Evolutionary conservation across 2,888 invertebrate genomes (phyloP), one percentile per base, ranked within the genome.

Genomic region (Teleiodes luculella): DNA sequence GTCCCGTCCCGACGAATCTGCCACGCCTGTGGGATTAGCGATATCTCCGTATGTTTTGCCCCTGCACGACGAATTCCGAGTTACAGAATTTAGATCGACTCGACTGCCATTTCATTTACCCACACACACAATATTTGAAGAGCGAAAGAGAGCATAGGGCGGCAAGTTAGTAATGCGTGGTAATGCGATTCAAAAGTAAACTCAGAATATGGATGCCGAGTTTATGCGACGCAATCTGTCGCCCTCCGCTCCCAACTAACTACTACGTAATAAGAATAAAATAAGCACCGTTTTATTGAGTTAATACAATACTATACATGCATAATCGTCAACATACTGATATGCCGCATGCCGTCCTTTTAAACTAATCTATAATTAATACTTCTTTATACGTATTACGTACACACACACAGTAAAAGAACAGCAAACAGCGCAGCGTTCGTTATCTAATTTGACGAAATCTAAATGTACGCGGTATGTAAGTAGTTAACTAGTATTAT

Each of bases 21-120:
- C 74, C 69, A 70, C 71, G 74, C 73, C 72, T 74, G 72, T 66
- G 68, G 63, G 65, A 68, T 65, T 63, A 60, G 60, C 60, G 55
- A 31, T 43, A 46, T 52, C 51, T 8, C 53, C 28, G 51, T 39
- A 47, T 47, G 47, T 47, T 47, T 43, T 30, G 31, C 36, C 31
- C n/a, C 43, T 43, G 43, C 28, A 43, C n/a, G 43, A 20, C 43
- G 43, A 43, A 24, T 43, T 43, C 43, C n/a, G 24, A 20, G 43
- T 28, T 43, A 43, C 28, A 20, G 28, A 43, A 43, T 28, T 24
- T 11, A 43, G 24, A 28, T 43, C 43, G 28, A 28, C 43, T 2
- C 4, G 24, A 43, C 43, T 43, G 20, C 28, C 43, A 20, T 43
- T 20, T 43, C 43, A 43, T 43, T 43, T 43, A 7, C 20, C n/a